These are phyloP conservation scores for Pollenia amentaria DNA, from an alignment of 2,888 invertebrate genomes.

Conservation along the genomic window DNA sequence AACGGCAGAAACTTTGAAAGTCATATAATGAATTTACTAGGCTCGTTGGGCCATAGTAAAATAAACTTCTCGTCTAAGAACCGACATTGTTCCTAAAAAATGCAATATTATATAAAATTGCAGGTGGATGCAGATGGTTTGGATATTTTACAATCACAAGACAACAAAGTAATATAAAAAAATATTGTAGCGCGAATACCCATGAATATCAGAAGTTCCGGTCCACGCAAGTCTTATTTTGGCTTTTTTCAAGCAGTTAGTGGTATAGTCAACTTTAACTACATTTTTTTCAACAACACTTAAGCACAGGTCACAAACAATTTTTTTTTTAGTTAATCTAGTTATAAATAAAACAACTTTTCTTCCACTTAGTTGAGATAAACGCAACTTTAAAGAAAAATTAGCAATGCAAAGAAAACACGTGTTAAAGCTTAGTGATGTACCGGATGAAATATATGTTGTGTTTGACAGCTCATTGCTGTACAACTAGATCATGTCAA, in stretches of 20 bases:
- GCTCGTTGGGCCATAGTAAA: too few relatives aligned
- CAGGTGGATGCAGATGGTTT: too few relatives aligned
- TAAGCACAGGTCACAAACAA: constrained; percentile 28
- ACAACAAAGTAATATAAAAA: too few relatives aligned
- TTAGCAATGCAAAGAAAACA: too few relatives aligned
- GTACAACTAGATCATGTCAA: constrained; percentile 37
- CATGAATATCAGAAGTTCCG: constrained; percentile 35
- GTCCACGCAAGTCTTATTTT: constrained; percentile 40
- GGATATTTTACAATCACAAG: too few relatives aligned
- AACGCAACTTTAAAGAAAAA: constrained; percentile 27
- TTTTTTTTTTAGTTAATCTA: constrained; percentile 26
- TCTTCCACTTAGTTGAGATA: too few relatives aligned
- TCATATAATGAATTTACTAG: too few relatives aligned
- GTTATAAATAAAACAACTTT: too few relatives aligned
- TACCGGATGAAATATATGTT: constrained; percentile 29
- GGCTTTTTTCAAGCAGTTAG: constrained; percentile 36
- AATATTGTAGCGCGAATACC: constrained; percentile 36
- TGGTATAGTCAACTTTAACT: constrained; percentile 25
- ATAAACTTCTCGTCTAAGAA: not conserved
- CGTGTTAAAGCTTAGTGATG: constrained; percentile 24
- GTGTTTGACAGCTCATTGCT: constrained; percentile 29
- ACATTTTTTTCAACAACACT: too few relatives aligned
- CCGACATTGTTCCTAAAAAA: too few relatives aligned
- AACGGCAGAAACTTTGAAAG: too few relatives aligned
- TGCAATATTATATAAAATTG: too few relatives aligned